Evolutionary conservation across 2,888 invertebrate species (phyloP).

Genomic region (Andrena haemorrhoa): DNA sequence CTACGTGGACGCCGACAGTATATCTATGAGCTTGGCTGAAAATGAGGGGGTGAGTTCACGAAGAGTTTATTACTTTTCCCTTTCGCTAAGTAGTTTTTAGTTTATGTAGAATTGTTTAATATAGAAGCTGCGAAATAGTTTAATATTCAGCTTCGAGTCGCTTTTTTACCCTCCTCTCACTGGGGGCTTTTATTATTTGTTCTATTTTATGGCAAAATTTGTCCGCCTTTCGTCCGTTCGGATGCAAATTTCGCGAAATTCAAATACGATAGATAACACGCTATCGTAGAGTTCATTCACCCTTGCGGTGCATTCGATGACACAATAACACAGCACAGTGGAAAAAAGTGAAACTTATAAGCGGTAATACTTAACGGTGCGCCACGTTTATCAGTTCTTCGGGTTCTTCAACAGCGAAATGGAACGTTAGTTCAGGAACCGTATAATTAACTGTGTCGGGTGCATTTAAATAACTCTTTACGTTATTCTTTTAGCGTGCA

Average conservation of each 20-base stretch:
- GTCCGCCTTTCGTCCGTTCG: too few species aligned
- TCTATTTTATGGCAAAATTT: too few species aligned
- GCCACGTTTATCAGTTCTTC: constrained; percentile 41
- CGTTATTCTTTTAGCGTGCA: neutral
- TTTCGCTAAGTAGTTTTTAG: neutral
- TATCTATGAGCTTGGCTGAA: constrained; percentile 65
- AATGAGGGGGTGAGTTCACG: constrained; percentile 67
- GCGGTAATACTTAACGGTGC: constrained; percentile 56
- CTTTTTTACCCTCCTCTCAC: too few species aligned
- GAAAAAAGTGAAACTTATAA: constrained; percentile 69
- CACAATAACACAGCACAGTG: constrained; percentile 16
- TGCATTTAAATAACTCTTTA: constrained; percentile 13
- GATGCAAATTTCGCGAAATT: too few species aligned
- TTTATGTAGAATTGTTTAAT: neutral
- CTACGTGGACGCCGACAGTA: constrained; percentile 78
- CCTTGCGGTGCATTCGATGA: neutral
- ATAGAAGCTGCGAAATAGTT: too few species aligned
- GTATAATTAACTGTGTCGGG: constrained; percentile 34
- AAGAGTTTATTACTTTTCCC: neutral
- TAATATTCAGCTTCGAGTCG: too few species aligned
- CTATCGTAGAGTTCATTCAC: constrained; percentile 32
- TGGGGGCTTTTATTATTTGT: too few species aligned
- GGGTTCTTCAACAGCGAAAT: constrained; percentile 42
- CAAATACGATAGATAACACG: constrained; percentile 5
- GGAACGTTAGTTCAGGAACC: constrained; percentile 34